Evolutionary conservation across 2,888 invertebrate genomes (phyloP).

Genomic region (Cephus sareptanus): DNA sequence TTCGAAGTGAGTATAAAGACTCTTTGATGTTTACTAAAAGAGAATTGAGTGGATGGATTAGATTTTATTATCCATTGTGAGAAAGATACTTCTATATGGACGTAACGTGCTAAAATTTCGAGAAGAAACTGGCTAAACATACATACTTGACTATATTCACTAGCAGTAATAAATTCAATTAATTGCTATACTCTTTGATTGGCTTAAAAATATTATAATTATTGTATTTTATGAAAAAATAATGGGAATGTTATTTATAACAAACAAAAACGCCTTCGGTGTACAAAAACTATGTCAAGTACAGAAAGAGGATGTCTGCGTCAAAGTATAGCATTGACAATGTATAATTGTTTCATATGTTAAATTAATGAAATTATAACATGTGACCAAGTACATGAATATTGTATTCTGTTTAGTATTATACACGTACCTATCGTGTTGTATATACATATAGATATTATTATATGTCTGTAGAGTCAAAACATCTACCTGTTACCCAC

Average conservation of each 20-base stretch:
- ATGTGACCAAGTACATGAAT: not conserved
- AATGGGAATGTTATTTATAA: not conserved
- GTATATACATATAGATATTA: too few species aligned
- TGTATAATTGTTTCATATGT: not conserved
- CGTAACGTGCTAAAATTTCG: not conserved
- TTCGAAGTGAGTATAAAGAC: constrained; percentile 84
- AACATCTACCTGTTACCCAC: too few species aligned
- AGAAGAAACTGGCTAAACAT: not conserved
- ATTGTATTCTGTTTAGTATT: not conserved
- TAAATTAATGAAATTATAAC: not conserved
- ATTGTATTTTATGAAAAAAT: not conserved
- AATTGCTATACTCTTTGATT: not conserved
- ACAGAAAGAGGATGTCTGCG: not conserved
- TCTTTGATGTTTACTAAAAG: not conserved
- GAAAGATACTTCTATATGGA: not conserved
- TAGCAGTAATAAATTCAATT: not conserved
- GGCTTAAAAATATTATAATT: not conserved
- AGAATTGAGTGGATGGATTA: not conserved
- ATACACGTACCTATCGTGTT: too few species aligned
- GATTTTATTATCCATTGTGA: constrained; percentile 11
- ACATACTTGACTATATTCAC: not conserved
- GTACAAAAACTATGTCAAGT: not conserved
- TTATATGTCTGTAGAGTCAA: too few species aligned
- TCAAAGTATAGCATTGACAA: not conserved
- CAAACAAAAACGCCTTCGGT: not conserved